Conservation (phyloP, 2,888 invertebrate genomes). For the Cheilosia vernalis region DNA sequence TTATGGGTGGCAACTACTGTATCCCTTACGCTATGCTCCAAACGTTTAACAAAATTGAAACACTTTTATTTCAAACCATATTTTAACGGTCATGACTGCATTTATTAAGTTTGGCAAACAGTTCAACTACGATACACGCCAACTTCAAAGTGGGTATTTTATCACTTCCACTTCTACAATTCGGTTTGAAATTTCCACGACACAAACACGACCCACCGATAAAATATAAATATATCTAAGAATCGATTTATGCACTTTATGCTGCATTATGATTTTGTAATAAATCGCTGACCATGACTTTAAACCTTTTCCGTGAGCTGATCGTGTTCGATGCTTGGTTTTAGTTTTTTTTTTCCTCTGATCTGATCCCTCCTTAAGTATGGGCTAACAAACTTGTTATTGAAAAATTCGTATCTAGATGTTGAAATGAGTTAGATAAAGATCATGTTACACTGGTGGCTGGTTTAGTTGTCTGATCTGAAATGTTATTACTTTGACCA, state of each 20-base stretch:
- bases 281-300: slow-evolving; percentile 64
- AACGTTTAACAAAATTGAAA: neutral
- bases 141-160: neutral
- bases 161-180: neutral
- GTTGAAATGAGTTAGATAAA: slow-evolving; percentile 15
- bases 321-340: slow-evolving; percentile 19
- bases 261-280: slow-evolving; percentile 42
- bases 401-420: slow-evolving; percentile 7
- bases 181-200: neutral
- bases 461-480: slow-evolving; percentile 1
- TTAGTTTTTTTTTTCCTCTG: slow-evolving; percentile 1
- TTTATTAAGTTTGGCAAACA: neutral
- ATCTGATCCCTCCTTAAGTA: neutral
- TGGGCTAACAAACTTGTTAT: neutral
- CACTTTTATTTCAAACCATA: neutral
- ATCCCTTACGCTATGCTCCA: no score
- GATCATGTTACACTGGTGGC: slow-evolving; percentile 44
- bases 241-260: slow-evolving; percentile 12
- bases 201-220: slow-evolving; percentile 28
- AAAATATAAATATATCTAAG: slow-evolving; percentile 11
- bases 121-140: neutral
- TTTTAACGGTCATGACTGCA: slow-evolving; percentile 2
- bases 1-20: no score
- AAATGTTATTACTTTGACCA: slow-evolving; percentile 44
- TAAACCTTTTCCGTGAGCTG: slow-evolving; percentile 58